phyloP scores from a whole-genome alignment of 2,113 vertebrate species.

The Orycteropus afer region DNA sequence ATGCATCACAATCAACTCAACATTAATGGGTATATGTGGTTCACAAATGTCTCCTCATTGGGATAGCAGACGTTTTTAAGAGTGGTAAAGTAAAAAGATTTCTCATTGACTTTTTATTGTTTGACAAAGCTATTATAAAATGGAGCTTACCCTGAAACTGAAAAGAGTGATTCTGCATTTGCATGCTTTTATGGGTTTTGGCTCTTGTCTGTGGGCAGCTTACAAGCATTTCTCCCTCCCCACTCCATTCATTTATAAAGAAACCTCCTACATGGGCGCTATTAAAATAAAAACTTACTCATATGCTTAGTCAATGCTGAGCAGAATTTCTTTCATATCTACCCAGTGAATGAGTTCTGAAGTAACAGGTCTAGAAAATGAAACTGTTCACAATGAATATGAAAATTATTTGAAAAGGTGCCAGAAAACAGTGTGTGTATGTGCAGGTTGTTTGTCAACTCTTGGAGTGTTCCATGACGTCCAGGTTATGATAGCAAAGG shows the following conservation, averaged over 20 bases:
- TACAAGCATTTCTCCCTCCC: background rate
- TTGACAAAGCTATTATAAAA: slow-evolving; percentile 27
- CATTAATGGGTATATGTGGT: background rate
- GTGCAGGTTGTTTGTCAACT: background rate
- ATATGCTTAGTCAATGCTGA: slow-evolving; percentile 78
- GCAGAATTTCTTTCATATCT: slow-evolving; percentile 68
- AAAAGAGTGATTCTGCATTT: slow-evolving; percentile 20
- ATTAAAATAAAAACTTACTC: slow-evolving; percentile 78
- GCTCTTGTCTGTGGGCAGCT: slow-evolving; percentile 56
- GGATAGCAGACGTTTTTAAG: background rate
- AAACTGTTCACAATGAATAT: slow-evolving; percentile 77
- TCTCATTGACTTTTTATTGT: slow-evolving; percentile 3
- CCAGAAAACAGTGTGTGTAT: slow-evolving; percentile 15
- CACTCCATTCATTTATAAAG: slow-evolving; percentile 74
- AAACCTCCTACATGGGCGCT: slow-evolving; percentile 75
- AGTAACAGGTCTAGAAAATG: slow-evolving; percentile 76
- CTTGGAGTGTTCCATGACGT: background rate
- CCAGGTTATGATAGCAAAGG: background rate
- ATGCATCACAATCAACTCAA: background rate
- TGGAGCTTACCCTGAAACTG: slow-evolving; percentile 44
- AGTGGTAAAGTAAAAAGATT: background rate
- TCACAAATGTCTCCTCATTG: background rate
- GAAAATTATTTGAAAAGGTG: slow-evolving; percentile 69
- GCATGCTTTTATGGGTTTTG: background rate
- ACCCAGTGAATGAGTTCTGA: slow-evolving; percentile 79